Evolutionary conservation across 1,140 invertebrate species (phyloP).

Genomic region (Zaprionus taronus): DNA sequence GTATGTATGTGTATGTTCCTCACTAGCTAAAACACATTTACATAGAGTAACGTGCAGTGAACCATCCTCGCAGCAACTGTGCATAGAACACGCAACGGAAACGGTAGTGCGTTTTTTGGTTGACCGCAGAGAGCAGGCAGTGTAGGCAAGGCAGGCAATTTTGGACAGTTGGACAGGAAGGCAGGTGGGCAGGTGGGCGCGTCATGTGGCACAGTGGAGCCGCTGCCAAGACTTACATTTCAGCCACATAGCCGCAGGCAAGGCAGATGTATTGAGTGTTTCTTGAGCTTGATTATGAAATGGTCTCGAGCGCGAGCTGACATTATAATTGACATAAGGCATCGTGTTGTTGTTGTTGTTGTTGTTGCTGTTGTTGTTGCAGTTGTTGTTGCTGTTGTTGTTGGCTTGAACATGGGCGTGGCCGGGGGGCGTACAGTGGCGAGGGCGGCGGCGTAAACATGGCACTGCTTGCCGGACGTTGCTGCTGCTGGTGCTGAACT

Average conservation of each 20-base stretch:
- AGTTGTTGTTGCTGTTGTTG: slow-evolving; percentile 1
- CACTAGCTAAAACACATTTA: no score
- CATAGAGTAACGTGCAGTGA: no score
- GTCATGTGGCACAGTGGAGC: slow-evolving; percentile 50
- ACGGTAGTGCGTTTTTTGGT: slow-evolving; percentile 20
- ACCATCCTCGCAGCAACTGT: slow-evolving; percentile 4
- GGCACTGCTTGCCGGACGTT: slow-evolving; percentile 29
- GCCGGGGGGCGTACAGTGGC: slow-evolving; percentile 54
- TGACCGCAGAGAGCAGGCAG: slow-evolving; percentile 2
- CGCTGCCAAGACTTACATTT: slow-evolving; percentile 84
- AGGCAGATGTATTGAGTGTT: slow-evolving; percentile 75
- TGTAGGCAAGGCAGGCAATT: slow-evolving; percentile 15
- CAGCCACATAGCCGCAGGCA: slow-evolving; percentile 76
- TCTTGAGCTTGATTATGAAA: slow-evolving; percentile 82
- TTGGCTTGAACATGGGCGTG: slow-evolving; percentile 37
- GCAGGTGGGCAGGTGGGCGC: slow-evolving; percentile 28
- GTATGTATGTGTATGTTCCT: not conserved
- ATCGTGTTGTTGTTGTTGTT: slow-evolving; percentile 58
- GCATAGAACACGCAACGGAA: slow-evolving; percentile 49
- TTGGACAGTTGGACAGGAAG: slow-evolving; percentile 33
- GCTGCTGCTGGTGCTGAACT: slow-evolving; percentile 51
- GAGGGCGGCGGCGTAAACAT: slow-evolving; percentile 65
- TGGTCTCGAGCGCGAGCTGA: slow-evolving; percentile 75
- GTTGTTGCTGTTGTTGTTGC: slow-evolving; percentile 17
- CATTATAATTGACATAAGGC: slow-evolving; percentile 73